A percentile compares a stretch with the other conserved stretches of the same genome.
These are phyloP conservation scores for Ephydatia muelleri DNA, from an alignment of 37 sponge, comb jelly and placozoan species.

Conservation along the genomic window DNA sequence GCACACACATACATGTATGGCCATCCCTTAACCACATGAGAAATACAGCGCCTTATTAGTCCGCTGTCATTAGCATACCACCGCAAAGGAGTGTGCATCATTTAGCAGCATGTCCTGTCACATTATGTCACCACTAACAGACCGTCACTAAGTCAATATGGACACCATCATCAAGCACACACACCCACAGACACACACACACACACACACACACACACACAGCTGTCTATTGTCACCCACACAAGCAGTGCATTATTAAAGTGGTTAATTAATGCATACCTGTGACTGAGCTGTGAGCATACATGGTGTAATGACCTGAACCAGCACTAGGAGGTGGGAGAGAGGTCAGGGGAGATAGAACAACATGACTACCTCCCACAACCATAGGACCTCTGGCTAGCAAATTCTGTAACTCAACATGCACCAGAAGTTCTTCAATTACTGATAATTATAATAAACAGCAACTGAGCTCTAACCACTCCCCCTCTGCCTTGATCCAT, in stretches of 20 bases:
- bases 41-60: neutral
- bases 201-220: neutral
- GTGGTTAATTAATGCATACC: conserved; percentile 36
- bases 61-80: neutral
- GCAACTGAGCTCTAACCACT: too few relatives aligned
- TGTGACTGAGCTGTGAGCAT: conserved; percentile 61
- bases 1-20: neutral
- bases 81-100: neutral
- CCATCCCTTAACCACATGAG: neutral
- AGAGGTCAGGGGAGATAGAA: neutral
- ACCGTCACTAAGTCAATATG: neutral
- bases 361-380: neutral
- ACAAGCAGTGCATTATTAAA: too few relatives aligned
- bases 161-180: neutral
- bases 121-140: neutral
- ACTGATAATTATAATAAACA: too few relatives aligned
- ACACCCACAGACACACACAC: neutral
- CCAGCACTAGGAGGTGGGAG: conserved; percentile 40
- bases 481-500: too few relatives aligned
- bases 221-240: neutral
- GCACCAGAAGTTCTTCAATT: too few relatives aligned
- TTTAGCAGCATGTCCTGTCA: neutral
- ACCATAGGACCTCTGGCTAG: too few relatives aligned
- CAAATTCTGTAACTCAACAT: too few relatives aligned
- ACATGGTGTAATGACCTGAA: conserved; percentile 81